Percentiles rank a stretch among this genome's conserved stretches.
Conservation (phyloP, 2,797 vertebrate genomes). For the Octomys mimax region DNA sequence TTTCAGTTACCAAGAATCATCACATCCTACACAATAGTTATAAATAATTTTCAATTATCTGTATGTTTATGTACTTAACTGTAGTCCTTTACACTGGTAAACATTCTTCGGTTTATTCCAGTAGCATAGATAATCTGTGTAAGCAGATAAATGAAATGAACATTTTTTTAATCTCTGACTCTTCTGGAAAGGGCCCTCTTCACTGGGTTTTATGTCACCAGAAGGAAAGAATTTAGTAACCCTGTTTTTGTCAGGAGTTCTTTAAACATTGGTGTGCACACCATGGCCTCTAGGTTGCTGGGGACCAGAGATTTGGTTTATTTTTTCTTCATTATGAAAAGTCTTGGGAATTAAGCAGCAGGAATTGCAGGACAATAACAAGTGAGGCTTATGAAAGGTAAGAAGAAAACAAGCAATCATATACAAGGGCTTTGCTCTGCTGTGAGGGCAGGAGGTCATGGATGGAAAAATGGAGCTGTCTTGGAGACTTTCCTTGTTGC, state of each 20-base stretch:
- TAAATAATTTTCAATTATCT: not conserved
- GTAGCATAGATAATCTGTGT: not conserved
- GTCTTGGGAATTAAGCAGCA: not conserved
- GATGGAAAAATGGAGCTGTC: not conserved
- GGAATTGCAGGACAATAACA: not conserved
- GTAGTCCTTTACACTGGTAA: not conserved
- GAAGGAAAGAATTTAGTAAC: not conserved
- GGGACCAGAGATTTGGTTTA: not conserved
- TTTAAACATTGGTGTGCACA: not conserved
- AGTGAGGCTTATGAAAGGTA: not conserved
- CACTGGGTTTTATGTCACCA: not conserved
- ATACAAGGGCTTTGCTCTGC: not conserved
- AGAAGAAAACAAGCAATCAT: not conserved
- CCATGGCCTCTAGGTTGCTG: not conserved
- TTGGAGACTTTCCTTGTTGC: too few relatives aligned
- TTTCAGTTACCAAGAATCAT: not conserved
- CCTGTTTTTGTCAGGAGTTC: not conserved
- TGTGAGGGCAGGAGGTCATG: not conserved
- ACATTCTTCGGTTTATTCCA: not conserved
- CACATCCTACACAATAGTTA: not conserved
- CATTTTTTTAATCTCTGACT: not conserved
- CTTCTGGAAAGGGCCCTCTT: not conserved
- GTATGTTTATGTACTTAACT: not conserved
- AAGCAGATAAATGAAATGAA: not conserved
- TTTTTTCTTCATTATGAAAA: conserved; percentile 19